A percentile compares a stretch with the other conserved stretches of the same genome.
Evolutionary conservation across 2,888 invertebrate species (phyloP).

Genomic region (Melanophora roralis): DNA sequence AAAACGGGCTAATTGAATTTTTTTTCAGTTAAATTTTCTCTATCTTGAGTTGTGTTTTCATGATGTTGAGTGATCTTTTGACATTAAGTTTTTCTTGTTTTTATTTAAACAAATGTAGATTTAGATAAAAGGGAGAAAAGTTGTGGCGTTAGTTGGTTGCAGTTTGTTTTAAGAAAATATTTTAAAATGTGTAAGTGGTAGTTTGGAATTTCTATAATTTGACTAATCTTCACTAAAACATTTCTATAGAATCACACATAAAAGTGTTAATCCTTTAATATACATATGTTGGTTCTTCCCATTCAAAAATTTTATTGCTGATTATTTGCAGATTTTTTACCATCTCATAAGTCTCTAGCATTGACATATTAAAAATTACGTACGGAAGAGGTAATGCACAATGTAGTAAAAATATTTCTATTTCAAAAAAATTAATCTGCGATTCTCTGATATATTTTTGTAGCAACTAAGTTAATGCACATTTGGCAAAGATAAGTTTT

Average conservation of each 20-base stretch:
- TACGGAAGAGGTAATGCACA: not conserved
- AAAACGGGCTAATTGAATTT: slow-evolving; percentile 55
- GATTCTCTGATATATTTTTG: too few relatives aligned
- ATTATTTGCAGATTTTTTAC: not conserved
- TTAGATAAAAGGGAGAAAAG: not conserved
- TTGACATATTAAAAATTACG: slow-evolving; percentile 22
- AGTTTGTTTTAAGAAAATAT: too few relatives aligned
- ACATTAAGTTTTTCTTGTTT: slow-evolving; percentile 28
- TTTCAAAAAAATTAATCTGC: too few relatives aligned
- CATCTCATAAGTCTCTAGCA: slow-evolving; percentile 32
- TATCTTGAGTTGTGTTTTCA: not conserved
- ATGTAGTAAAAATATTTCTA: too few relatives aligned
- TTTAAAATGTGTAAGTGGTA: not conserved
- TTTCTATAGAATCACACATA: too few relatives aligned
- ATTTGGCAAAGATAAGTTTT: too few relatives aligned
- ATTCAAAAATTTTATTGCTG: not conserved
- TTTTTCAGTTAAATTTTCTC: not conserved
- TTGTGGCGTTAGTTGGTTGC: not conserved
- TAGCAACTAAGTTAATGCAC: too few relatives aligned
- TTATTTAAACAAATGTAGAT: not conserved
- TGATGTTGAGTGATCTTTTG: slow-evolving; percentile 52
- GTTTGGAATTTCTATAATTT: too few relatives aligned
- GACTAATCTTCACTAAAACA: too few relatives aligned
- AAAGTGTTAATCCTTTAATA: slow-evolving; percentile 1
- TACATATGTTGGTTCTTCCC: not conserved